Evolutionary conservation across 2,888 invertebrate genomes (phyloP).

Genomic region (Micropterix aruncella): DNA sequence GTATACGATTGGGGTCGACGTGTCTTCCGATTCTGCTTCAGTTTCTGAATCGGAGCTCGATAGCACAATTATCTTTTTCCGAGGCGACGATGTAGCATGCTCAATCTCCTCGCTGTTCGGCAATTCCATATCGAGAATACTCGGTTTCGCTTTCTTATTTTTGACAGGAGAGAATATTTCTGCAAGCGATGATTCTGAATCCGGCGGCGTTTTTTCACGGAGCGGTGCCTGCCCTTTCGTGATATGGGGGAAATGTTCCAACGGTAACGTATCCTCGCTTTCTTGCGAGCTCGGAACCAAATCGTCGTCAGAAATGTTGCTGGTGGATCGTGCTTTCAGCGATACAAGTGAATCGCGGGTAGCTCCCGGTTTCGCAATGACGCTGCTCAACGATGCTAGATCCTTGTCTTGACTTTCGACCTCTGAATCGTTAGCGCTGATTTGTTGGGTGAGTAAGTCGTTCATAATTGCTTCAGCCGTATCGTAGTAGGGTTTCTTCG

Average conservation of each 20-base stretch:
- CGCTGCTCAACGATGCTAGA: not conserved
- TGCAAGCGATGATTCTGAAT: not conserved
- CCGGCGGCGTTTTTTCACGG: not conserved
- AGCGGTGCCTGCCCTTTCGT: not conserved
- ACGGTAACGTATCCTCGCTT: not conserved
- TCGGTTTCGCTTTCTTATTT: not conserved
- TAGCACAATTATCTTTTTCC: not conserved
- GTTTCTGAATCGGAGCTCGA: not conserved
- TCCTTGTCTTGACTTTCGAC: not conserved
- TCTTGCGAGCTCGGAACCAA: not conserved
- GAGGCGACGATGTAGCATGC: conserved; percentile 7
- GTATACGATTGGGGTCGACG: not conserved
- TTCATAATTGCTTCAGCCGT: not conserved
- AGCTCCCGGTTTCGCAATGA: not conserved
- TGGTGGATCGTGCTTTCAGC: not conserved
- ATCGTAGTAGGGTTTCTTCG: not conserved
- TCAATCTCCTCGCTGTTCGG: conserved; percentile 32
- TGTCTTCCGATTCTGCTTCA: not conserved
- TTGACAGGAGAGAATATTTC: not conserved
- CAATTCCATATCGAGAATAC: conserved; percentile 18
- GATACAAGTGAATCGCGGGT: not conserved
- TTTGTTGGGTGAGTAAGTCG: not conserved
- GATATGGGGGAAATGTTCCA: not conserved
- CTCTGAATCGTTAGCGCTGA: not conserved
- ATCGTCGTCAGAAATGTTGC: not conserved